These are phyloP conservation scores for Premnoplex brunnescens DNA, from an alignment of 2,797 vertebrate species.

Conservation along the genomic window DNA sequence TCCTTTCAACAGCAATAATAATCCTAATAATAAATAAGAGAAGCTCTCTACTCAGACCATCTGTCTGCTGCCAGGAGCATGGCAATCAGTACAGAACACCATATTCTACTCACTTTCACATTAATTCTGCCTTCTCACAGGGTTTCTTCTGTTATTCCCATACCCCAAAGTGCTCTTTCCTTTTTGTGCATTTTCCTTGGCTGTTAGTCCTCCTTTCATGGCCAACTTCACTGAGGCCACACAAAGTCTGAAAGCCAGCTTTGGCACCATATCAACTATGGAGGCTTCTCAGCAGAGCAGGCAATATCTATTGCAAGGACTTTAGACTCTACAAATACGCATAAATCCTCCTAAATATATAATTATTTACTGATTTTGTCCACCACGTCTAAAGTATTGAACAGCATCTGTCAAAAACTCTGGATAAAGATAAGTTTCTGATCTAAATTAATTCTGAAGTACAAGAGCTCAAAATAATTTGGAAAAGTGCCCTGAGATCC, in stretches of 20 bases:
- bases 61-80: background rate
- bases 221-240: background rate
- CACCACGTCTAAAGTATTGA: background rate
- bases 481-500: background rate
- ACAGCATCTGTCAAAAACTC: background rate
- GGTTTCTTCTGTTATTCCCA: background rate
- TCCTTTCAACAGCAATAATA: background rate
- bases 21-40: background rate
- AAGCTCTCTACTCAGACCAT: background rate
- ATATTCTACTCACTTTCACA: background rate
- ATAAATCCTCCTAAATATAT: background rate
- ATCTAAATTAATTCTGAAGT: background rate
- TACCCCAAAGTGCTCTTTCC: background rate
- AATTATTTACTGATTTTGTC: background rate
- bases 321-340: background rate
- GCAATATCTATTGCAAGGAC: background rate
- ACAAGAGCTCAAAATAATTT: background rate
- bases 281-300: background rate
- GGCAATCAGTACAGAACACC: background rate
- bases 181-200: constrained; percentile 13
- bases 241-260: background rate
- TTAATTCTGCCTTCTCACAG: background rate
- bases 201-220: background rate
- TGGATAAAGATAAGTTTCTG: background rate
- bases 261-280: background rate